Conservation (phyloP, 2,888 invertebrate genomes). For the Dromius quadrimaculatus region DNA sequence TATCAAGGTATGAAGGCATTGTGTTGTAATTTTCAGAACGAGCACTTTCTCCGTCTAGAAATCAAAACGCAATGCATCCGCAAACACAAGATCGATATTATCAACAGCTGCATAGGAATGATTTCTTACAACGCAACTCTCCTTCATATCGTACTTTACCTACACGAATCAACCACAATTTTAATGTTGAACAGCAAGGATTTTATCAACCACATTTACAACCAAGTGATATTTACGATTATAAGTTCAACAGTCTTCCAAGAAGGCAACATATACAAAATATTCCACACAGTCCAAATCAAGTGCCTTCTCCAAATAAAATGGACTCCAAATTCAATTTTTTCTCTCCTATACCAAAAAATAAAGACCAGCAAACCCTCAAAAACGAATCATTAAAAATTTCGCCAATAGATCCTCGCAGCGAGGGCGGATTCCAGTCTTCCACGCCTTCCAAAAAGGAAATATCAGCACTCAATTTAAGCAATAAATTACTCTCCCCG, state of each 20-base stretch:
- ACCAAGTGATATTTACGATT: constrained; percentile 3
- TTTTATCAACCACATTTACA: background rate
- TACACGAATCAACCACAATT: constrained; percentile 61
- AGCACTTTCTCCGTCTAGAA: constrained; percentile 61
- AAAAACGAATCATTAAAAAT: constrained; percentile 70
- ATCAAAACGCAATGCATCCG: constrained; percentile 59
- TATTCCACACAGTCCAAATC: constrained; percentile 15
- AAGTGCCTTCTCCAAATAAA: constrained; percentile 57
- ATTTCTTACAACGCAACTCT: constrained; percentile 42
- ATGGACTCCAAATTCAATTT: constrained; percentile 55
- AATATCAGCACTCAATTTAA: constrained; percentile 69
- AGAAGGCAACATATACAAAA: constrained; percentile 12
- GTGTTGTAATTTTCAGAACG: constrained; percentile 62
- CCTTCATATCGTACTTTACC: constrained; percentile 66
- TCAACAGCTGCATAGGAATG: constrained; percentile 24
- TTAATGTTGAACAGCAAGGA: background rate
- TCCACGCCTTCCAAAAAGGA: constrained; percentile 73
- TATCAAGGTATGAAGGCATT: constrained; percentile 32
- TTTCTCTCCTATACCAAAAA: constrained; percentile 56
- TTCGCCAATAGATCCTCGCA: constrained; percentile 78
- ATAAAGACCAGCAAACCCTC: constrained; percentile 52
- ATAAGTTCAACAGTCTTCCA: constrained; percentile 46
- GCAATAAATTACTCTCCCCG: constrained; percentile 72
- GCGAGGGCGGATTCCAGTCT: constrained; percentile 73
- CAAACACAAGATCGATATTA: constrained; percentile 55